A percentile compares a stretch with the other conserved stretches of the same genome.
phyloP scores from a whole-genome alignment of 1,140 invertebrate species.

The Carposina sasakii region DNA sequence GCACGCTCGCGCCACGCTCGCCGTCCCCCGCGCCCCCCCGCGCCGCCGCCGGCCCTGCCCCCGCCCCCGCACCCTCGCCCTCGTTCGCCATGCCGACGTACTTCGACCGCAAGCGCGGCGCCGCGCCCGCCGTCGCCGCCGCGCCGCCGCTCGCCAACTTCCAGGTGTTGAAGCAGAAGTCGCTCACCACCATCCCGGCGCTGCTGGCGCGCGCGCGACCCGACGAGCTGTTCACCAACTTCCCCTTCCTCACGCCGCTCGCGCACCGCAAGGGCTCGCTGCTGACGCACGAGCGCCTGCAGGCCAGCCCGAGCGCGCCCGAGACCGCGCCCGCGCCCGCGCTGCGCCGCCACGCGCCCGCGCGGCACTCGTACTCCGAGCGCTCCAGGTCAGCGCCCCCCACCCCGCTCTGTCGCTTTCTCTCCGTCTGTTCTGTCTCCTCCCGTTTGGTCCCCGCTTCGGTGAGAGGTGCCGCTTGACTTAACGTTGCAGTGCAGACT shows the following conservation, averaged over 20 bases:
- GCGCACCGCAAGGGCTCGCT: slow-evolving; percentile 65
- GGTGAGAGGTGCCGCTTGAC: background rate
- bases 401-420: slow-evolving; percentile 13
- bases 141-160: slow-evolving; percentile 63
- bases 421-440: slow-evolving; percentile 6
- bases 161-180: slow-evolving; percentile 69
- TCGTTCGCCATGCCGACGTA: slow-evolving; percentile 66
- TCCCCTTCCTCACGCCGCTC: slow-evolving; percentile 70
- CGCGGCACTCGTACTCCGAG: slow-evolving; percentile 53
- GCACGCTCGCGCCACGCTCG: slow-evolving; percentile 43
- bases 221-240: slow-evolving; percentile 67
- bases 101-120: slow-evolving; percentile 61
- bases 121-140: slow-evolving; percentile 42
- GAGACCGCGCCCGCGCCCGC: slow-evolving; percentile 12
- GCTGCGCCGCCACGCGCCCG: slow-evolving; percentile 24
- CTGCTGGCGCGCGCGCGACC: slow-evolving; percentile 45
- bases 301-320: slow-evolving; percentile 5
- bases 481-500: background rate
- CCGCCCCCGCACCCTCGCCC: slow-evolving; percentile 32
- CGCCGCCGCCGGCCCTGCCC: slow-evolving; percentile 53
- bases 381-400: slow-evolving; percentile 48
- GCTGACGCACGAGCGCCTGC: slow-evolving; percentile 38
- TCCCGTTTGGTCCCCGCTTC: background rate
- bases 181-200: slow-evolving; percentile 63
- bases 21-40: slow-evolving; percentile 34